Evolutionary conservation across 2,797 vertebrate genomes (phyloP).

Genomic region (Bradypus variegatus): DNA sequence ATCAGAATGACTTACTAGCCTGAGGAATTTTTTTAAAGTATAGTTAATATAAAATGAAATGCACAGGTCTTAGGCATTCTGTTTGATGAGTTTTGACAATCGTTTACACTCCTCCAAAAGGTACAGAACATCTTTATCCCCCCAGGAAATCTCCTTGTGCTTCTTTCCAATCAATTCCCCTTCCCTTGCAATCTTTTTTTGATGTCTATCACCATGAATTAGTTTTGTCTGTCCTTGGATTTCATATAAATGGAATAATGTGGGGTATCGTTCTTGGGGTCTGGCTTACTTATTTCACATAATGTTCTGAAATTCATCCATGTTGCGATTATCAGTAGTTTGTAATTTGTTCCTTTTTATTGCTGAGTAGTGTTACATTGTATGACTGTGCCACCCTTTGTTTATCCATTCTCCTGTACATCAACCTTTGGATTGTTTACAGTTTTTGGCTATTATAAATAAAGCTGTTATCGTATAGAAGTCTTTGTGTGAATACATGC

Average conservation of each 20-base stretch:
- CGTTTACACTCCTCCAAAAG: not conserved
- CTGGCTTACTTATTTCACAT: not conserved
- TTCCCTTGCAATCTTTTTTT: not conserved
- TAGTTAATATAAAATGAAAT: not conserved
- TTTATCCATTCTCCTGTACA: not conserved
- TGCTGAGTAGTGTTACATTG: not conserved
- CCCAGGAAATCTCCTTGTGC: not conserved
- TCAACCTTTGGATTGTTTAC: not conserved
- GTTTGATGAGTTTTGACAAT: not conserved
- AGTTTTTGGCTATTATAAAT: not conserved
- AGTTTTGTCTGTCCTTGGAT: not conserved
- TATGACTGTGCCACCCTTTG: not conserved
- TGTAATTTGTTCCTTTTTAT: not conserved
- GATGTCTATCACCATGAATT: not conserved
- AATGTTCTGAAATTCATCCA: not conserved
- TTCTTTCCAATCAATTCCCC: not conserved
- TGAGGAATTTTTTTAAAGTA: not conserved
- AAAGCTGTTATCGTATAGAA: not conserved
- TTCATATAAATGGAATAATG: not conserved
- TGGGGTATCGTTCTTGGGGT: not conserved
- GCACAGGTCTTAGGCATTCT: not conserved
- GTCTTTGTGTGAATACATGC: not conserved
- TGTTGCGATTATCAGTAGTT: not conserved
- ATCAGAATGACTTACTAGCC: constrained; percentile 5
- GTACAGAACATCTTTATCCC: not conserved